Evolutionary conservation across 2,113 vertebrate genomes (phyloP), one percentile per base, ranked within the genome.

Genomic region (Dipodomys merriami): DNA sequence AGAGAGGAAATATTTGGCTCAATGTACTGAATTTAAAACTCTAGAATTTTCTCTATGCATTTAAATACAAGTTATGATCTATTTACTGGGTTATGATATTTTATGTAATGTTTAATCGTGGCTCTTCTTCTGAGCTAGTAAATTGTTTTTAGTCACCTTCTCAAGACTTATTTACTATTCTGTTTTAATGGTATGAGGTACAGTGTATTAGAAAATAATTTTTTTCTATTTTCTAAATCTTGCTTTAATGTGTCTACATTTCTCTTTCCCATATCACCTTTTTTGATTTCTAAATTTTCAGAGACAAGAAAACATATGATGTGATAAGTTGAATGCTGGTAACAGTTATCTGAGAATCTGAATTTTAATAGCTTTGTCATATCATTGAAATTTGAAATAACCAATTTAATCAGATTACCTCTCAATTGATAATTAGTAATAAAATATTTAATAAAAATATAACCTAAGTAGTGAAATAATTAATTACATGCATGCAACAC

Each of bases 11-110:
- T 78, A 30, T 81, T 91, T 84, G 62, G 87, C 23, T 91, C 77
- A 94, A 46, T 19, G 87, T n/a, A 78, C 83, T 90, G 35, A 72
- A 93, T 94, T 96, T 90, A 19, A 87, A 96, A 93, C 27, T 84
- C 12, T 13, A 87, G 11, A 64, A 44, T 91, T 35, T 74, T 94
- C 57, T 91, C 46, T 60, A 15, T 8, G 35, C 20, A 84, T 20
- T 87, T 65, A 90, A 84, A 22, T 77, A 16, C 39, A 78, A 10
- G 46, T 12, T 78, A 46, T 84, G 29, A 30, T 68, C 29, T 93
- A 29, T 90, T 91, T 94, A 46, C 73, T 91, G 68, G 35, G 46
- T 81, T 93, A 77, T 0, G 1, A 39, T 96, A 93, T 84, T 78
- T 20, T 57, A 4, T 82, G 2, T 68, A 78, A 87, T 81, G 16